Base-by-base conservation (phyloP, 2,113 vertebrate genomes). In the Nymphicus hollandicus region DNA sequence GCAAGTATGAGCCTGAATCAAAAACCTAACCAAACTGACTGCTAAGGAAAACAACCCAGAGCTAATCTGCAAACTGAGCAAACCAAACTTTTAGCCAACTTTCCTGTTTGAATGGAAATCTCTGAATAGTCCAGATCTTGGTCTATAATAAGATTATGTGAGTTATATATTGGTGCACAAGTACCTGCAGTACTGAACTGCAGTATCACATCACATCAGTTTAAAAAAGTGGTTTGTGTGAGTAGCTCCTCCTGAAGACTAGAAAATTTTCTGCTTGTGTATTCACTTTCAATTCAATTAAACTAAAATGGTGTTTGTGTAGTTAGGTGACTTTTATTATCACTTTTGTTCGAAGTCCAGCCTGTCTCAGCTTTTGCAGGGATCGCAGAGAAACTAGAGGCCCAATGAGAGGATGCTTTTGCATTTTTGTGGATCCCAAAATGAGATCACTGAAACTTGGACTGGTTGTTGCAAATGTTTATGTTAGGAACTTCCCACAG, bases 381-480 rank as follows among this genome's bases (percentile, higher is more conserved):
- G 33, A 72, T 61, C 14, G 41, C 35, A 65, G 27, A 6, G 69
- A 76, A 65, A 2, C 20, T 31, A 55, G 16, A 27, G 16, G 8
- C 20, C 63, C 44, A 76, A 12, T 6, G 9, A 56, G 13, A 61
- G 18, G 4, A 5, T 41, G 20, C 41, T 66, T 86, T 81, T 50
- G 13, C 28, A 33, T 58, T 84, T 94, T 61, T 35, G 11, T 56
- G 85, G 8, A n/a, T 91, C 22, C n/a, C 13, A 56, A 68, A 85
- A 84, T n/a, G 2, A 13, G 17, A 76, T 49, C 17, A 41, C 9
- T 41, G 33, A 53, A 65, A 64, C n/a, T 28, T 61, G 39, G 47
- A 61, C 60, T 53, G 33, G 14, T 41, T 88, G 69, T 85, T 96
- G 79, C 76, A 95, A 93, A 81, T 92, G 96, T 96, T 96, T 93